Percentiles rank a stretch among this genome's conserved stretches.
Evolutionary conservation across 2,113 vertebrate species (phyloP).

Genomic region (Dissostichus mawsoni): DNA sequence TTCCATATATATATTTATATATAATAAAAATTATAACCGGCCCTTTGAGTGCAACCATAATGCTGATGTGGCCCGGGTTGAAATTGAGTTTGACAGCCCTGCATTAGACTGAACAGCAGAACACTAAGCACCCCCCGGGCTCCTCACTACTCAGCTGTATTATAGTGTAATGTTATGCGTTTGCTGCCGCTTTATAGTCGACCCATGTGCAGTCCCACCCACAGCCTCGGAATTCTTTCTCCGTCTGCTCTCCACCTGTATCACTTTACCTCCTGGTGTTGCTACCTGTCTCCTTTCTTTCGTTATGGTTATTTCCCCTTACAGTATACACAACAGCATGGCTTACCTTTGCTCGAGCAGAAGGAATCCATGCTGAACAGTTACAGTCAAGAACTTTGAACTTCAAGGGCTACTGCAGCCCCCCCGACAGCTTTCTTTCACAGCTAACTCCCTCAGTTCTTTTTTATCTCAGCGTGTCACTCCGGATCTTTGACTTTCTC

Average conservation of each 20-base stretch:
- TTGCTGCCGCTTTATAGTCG: slow-evolving; percentile 29
- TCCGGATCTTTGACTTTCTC: slow-evolving; percentile 57
- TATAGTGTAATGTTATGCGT: slow-evolving; percentile 12
- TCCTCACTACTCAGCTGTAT: no score
- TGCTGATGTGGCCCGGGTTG: no score
- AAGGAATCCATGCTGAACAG: slow-evolving; percentile 75
- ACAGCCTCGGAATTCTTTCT: slow-evolving; percentile 16
- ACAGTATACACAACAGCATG: background rate
- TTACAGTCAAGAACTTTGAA: slow-evolving; percentile 54
- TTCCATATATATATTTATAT: no score
- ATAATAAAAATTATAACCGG: no score
- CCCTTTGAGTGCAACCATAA: no score
- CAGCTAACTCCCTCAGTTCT: slow-evolving; percentile 9
- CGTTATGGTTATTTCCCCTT: slow-evolving; percentile 26
- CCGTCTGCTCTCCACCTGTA: slow-evolving; percentile 65
- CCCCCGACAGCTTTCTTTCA: background rate
- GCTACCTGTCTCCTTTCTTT: slow-evolving; percentile 42
- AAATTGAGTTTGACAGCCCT: no score
- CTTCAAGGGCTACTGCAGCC: slow-evolving; percentile 16
- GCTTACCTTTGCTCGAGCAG: slow-evolving; percentile 83
- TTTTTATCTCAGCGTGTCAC: slow-evolving; percentile 40
- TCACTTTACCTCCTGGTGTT: slow-evolving; percentile 64
- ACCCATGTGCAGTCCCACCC: slow-evolving; percentile 50
- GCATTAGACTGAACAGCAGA: no score
- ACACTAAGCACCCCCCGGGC: no score